These are phyloP conservation scores for Lemur catta DNA, from an alignment of 2,797 vertebrate species.

Conservation along the genomic window DNA sequence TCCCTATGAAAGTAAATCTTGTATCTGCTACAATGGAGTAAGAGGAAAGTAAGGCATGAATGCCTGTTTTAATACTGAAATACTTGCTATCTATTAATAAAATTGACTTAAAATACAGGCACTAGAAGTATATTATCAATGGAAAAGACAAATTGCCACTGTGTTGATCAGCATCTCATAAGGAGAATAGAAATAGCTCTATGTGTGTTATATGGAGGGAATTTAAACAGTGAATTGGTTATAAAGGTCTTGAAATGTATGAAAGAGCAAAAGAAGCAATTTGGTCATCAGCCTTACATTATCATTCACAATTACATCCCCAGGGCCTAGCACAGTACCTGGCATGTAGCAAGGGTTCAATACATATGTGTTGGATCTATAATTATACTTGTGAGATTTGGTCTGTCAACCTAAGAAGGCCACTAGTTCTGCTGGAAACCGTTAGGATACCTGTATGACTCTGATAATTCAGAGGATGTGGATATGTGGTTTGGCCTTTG, in stretches of 20 bases:
- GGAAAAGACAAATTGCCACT: not conserved
- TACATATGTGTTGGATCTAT: not conserved
- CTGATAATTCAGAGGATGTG: not conserved
- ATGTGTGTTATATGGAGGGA: not conserved
- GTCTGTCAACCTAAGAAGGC: not conserved
- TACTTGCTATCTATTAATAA: not conserved
- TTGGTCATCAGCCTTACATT: not conserved
- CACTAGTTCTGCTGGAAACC: not conserved
- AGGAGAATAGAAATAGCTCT: not conserved
- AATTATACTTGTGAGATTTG: not conserved
- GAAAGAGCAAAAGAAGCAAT: not conserved
- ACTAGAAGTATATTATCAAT: not conserved
- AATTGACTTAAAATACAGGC: not conserved
- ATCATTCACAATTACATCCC: not conserved
- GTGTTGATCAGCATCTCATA: not conserved
- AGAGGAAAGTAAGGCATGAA: not conserved
- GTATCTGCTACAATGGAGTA: not conserved
- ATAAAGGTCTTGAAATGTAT: conserved; percentile 29
- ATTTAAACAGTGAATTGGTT: not conserved
- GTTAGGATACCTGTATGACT: not conserved
- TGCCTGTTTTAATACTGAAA: not conserved
- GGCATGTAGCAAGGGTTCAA: not conserved
- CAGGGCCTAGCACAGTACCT: not conserved
- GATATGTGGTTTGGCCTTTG: not conserved
- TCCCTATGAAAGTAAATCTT: not conserved